Evolutionary conservation across 2,113 vertebrate species (phyloP), one percentile per base, ranked within the genome.

Genomic region (Microtus ochrogaster): DNA sequence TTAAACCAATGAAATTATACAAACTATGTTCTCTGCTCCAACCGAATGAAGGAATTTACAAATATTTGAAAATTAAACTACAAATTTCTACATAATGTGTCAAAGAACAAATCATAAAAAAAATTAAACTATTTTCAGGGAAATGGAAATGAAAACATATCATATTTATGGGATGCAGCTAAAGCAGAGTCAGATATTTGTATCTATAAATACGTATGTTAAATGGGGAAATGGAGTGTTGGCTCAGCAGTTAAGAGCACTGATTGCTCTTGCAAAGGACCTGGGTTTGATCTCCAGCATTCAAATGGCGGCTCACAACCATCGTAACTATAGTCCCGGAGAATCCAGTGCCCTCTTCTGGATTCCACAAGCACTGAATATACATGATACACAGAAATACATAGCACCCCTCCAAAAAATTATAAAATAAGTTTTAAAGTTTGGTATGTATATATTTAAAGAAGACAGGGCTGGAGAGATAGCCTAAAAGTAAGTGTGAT

Each of bases 41-140:
- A 65, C 41, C 19, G 52, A 85, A 78, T 79, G 78, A 92, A 94
- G 44, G 63, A 93, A 91, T 79, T 93, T n/a, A 79, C 72, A 95
- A 66, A 65, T 84, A 95, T 58, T n/a, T 86, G 41, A 28, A 83
- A 90, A 65, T 84, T 84, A 65, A 95, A 58, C 39, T 73, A 30
- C 65, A 92, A 39, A 52, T n/a, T 58, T 33, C 26, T 79, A 61
- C 77, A 91, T 72, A 88, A 83, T 84, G n/a, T 36, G 41, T 86
- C 66, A 89, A 89, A 52, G 68, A 89, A 92, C 39, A 77, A 89
- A 30, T 84, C 63, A 89, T 61, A 89, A 83, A 65, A 33, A 33
- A 92, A 47, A 58, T 79, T 52, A 78, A 82, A 70, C 84, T 94
- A 47, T 72, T 95, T 72, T 95, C 44, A 68, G 89, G 39, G 79